Percentiles rank a stretch among this genome's conserved stretches.
Evolutionary conservation across 2,888 invertebrate species (phyloP).

Genomic region (Patella ulyssiponensis): DNA sequence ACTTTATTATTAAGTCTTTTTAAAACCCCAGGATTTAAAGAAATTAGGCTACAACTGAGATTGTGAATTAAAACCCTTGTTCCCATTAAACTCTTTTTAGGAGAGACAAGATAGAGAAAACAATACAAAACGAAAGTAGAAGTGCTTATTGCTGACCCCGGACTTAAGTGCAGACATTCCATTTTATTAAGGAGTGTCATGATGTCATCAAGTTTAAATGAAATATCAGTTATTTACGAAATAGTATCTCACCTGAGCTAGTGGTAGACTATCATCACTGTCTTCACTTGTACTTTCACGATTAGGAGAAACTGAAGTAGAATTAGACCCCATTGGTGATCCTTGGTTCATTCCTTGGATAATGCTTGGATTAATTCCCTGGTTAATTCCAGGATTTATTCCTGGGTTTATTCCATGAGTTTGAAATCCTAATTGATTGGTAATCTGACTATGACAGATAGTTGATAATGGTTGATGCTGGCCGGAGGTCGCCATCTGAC

Average conservation of each 20-base stretch:
- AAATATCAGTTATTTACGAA: not conserved
- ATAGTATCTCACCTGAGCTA: constrained; percentile 64
- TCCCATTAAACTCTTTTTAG: too few relatives aligned
- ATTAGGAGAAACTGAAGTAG: constrained; percentile 74
- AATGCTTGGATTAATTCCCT: not conserved
- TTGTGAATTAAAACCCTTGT: too few relatives aligned
- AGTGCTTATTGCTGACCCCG: not conserved
- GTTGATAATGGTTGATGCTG: constrained; percentile 43
- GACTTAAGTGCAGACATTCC: not conserved
- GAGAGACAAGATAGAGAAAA: not conserved
- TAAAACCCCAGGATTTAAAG: constrained; percentile 8
- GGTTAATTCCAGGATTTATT: constrained; percentile 17
- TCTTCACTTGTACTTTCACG: constrained; percentile 87
- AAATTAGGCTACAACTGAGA: too few relatives aligned
- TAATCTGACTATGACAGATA: constrained; percentile 53
- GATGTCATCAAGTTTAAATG: too few relatives aligned
- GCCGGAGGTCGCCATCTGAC: constrained; percentile 59
- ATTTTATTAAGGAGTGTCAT: not conserved
- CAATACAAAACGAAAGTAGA: not conserved
- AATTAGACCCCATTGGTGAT: constrained; percentile 41
- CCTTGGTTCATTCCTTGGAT: constrained; percentile 6
- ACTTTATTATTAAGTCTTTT: not conserved
- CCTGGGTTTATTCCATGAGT: constrained; percentile 44
- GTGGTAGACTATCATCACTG: constrained; percentile 81
- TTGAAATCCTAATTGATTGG: constrained; percentile 53